phyloP scores from a whole-genome alignment of 2,797 vertebrate genomes.

The Rhinichthys osculus region DNA sequence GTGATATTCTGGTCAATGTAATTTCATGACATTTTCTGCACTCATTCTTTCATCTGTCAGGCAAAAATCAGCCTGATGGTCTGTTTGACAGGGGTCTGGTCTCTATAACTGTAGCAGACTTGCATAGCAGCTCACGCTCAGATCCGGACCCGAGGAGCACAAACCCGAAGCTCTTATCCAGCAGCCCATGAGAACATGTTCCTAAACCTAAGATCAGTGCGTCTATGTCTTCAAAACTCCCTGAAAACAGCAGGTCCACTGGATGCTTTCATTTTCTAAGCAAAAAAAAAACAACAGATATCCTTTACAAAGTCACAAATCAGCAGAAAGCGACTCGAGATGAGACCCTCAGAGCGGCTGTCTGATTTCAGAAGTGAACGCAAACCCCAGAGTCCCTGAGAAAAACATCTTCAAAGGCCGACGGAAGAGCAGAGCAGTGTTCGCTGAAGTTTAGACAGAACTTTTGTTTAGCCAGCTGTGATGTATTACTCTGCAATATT shows the following conservation, averaged over 20 bases:
- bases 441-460: conserved; percentile 2
- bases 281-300: neutral
- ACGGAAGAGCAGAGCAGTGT: neutral
- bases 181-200: neutral
- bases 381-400: conserved; percentile 9
- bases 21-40: neutral
- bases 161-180: neutral
- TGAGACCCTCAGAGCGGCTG: neutral
- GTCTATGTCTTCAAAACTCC: neutral
- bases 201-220: neutral
- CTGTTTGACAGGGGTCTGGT: neutral
- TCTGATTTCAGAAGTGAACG: conserved; percentile 23
- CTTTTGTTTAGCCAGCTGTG: conserved; percentile 40
- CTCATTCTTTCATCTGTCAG: neutral
- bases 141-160: neutral
- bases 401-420: conserved; percentile 30
- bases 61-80: neutral
- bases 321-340: neutral
- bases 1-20: neutral
- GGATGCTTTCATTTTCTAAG: conserved; percentile 13
- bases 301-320: conserved; percentile 24
- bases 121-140: neutral
- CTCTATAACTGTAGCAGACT: neutral
- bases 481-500: neutral
- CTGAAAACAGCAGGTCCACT: neutral